A percentile compares a stretch with the other conserved stretches of the same genome.
Conservation (phyloP, 2,113 vertebrate species). For the Corythaeola cristata region DNA sequence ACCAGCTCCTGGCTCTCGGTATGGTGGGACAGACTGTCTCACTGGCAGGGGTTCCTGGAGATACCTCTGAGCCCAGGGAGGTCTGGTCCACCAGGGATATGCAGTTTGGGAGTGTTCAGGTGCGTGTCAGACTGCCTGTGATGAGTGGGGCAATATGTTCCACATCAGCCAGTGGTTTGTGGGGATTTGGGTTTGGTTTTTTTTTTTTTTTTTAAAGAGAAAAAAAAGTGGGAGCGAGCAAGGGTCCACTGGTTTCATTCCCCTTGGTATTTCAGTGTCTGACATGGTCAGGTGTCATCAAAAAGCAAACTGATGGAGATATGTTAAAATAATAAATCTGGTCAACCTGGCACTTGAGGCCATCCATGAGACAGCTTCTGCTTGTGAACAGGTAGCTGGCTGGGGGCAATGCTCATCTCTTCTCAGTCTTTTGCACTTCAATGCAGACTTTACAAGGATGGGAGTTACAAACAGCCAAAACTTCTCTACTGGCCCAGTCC, state of each 20-base stretch:
- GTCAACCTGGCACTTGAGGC: not conserved
- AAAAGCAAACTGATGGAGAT: not conserved
- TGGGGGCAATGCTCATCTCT: not conserved
- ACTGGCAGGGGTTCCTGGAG: not conserved
- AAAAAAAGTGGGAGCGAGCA: rapidly evolving
- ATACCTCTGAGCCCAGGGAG: not conserved
- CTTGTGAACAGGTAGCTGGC: not conserved
- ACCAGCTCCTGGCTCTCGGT: not conserved
- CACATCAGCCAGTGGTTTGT: not conserved
- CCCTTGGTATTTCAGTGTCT: not conserved
- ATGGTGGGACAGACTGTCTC: not conserved
- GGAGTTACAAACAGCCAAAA: not conserved
- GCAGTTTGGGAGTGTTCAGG: not conserved
- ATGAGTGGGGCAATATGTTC: not conserved
- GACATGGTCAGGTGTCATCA: not conserved
- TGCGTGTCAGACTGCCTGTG: not conserved
- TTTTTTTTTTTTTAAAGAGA: not conserved
- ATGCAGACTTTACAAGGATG: not conserved
- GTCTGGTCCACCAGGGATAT: not conserved
- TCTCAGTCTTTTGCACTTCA: not conserved
- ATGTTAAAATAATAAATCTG: not conserved
- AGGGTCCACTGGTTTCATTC: not conserved
- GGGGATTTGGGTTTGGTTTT: too few relatives aligned
- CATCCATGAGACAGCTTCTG: not conserved
- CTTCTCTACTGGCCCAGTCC: not conserved